These are phyloP conservation scores for Poeciliopsis turrubarensis DNA, from an alignment of 2,113 vertebrate genomes.

Conservation along the genomic window DNA sequence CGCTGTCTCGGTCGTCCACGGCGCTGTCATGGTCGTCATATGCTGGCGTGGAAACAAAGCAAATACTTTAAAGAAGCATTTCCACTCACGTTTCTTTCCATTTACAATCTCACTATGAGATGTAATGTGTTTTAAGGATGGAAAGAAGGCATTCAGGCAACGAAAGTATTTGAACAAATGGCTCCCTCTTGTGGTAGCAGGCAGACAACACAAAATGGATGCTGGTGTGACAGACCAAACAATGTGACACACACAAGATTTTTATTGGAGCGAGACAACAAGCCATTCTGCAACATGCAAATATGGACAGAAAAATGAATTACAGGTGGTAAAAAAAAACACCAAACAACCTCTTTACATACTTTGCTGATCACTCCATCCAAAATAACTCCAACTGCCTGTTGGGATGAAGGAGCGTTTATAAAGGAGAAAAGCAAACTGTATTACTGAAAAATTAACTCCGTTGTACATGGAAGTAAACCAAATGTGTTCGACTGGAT, in stretches of 20 bases:
- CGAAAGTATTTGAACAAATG: background rate
- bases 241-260: background rate
- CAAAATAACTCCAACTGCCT: slow-evolving; percentile 94
- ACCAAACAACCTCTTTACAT: slow-evolving; percentile 81
- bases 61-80: slow-evolving; percentile 2
- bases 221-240: background rate
- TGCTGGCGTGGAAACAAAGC: slow-evolving; percentile 71
- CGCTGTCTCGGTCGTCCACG: slow-evolving; percentile 91
- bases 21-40: slow-evolving; percentile 93
- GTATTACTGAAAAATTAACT: slow-evolving; percentile 19
- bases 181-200: slow-evolving; percentile 49
- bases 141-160: background rate
- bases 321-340: background rate
- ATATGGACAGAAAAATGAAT: background rate
- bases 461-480: background rate
- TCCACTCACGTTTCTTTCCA: background rate
- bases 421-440: slow-evolving; percentile 45
- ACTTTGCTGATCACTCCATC: slow-evolving; percentile 96
- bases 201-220: background rate
- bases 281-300: slow-evolving; percentile 13
- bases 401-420: slow-evolving; percentile 79
- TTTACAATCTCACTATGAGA: background rate
- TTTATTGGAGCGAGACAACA: background rate
- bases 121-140: background rate
- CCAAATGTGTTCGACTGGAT: background rate